Conservation (phyloP, 2,888 invertebrate species). For the Scaptomyza caliginosa region DNA sequence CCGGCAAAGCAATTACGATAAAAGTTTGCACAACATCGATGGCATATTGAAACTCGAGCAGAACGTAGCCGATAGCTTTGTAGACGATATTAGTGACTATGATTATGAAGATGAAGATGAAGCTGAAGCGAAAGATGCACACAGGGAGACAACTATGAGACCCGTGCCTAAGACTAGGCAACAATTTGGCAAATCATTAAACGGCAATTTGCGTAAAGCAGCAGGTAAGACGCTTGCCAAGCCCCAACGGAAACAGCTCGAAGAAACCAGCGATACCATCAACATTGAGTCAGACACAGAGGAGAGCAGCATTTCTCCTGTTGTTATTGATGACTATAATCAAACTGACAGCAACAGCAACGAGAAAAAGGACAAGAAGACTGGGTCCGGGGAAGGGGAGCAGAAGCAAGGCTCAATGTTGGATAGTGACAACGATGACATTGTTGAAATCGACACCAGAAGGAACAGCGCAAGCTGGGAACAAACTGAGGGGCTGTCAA, state of each 20-base stretch:
- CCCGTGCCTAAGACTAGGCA: conserved; percentile 40
- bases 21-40: conserved; percentile 79
- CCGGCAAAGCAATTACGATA: conserved; percentile 51
- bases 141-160: conserved; percentile 11
- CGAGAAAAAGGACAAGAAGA: neutral
- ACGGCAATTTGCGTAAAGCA: conserved; percentile 78
- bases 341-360: conserved; percentile 69
- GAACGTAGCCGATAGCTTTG: conserved; percentile 24
- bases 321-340: conserved; percentile 79
- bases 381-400: too few species aligned
- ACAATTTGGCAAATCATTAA: conserved; percentile 82
- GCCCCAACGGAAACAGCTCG: conserved; percentile 31
- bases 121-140: conserved; percentile 1
- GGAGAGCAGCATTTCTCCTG: conserved; percentile 47
- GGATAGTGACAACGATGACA: conserved; percentile 63
- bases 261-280: conserved; percentile 38
- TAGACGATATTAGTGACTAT: conserved; percentile 65
- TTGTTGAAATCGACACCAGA: conserved; percentile 72
- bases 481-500: conserved; percentile 11
- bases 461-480: conserved; percentile 13
- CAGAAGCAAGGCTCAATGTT: conserved; percentile 23
- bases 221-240: conserved; percentile 73
- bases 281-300: conserved; percentile 45
- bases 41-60: conserved; percentile 75
- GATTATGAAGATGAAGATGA: conserved; percentile 60